Conservation (phyloP, 1,140 invertebrate genomes). For the Adoxophyes honmai region DNA sequence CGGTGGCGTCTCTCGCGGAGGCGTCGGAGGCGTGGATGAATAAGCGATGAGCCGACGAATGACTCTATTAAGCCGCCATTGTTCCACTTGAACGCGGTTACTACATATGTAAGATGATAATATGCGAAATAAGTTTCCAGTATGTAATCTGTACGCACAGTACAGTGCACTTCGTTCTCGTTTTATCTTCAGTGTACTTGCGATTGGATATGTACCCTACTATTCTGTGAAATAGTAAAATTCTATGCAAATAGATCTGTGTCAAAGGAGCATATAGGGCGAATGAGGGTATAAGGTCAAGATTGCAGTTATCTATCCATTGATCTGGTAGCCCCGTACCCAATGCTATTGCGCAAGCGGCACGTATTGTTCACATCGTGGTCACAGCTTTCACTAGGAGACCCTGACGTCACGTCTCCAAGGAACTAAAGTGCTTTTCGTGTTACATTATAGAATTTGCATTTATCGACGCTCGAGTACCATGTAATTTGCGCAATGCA, state of each 20-base stretch:
- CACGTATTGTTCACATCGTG: slow-evolving; percentile 59
- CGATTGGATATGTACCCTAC: too few relatives aligned
- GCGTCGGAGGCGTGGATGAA: slow-evolving; percentile 71
- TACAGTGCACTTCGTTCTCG: too few relatives aligned
- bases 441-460: slow-evolving; percentile 53
- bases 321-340: slow-evolving; percentile 5
- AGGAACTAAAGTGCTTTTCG: slow-evolving; percentile 52
- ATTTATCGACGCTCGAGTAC: slow-evolving; percentile 41
- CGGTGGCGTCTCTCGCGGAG: slow-evolving; percentile 50
- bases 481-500: slow-evolving; percentile 24
- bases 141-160: too few relatives aligned
- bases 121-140: too few relatives aligned
- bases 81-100: slow-evolving; percentile 35
- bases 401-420: slow-evolving; percentile 46
- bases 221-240: too few relatives aligned
- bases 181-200: too few relatives aligned
- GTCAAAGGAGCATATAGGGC: neutral
- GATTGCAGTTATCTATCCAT: neutral
- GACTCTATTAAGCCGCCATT: slow-evolving; percentile 73
- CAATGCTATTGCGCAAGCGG: slow-evolving; percentile 54
- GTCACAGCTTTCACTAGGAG: slow-evolving; percentile 54
- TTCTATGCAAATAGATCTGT: too few relatives aligned
- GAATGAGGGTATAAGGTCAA: slow-evolving; percentile 4
- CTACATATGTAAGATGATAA: neutral
- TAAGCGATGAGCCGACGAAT: slow-evolving; percentile 73